phyloP scores from a whole-genome alignment of 2,113 vertebrate genomes.

The Pelobates fuscus region DNA sequence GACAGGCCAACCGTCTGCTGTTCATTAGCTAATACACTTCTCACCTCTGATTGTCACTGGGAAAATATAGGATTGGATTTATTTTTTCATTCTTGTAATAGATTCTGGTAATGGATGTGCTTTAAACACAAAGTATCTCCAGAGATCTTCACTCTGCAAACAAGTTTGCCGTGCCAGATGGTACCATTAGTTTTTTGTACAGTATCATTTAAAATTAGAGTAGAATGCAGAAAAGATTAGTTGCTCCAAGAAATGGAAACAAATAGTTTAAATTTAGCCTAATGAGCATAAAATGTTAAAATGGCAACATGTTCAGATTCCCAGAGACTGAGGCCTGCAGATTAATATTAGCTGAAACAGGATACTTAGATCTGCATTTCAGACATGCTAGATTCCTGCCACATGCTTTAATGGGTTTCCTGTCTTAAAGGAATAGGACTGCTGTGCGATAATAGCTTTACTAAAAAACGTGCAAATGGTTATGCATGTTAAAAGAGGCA shows the following conservation, averaged over 20 bases:
- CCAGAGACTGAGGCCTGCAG: not conserved
- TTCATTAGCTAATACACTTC: conserved; percentile 27
- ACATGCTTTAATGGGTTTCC: too few relatives aligned
- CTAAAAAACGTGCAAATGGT: too few relatives aligned
- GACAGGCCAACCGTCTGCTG: conserved; percentile 1
- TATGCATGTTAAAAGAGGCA: too few relatives aligned
- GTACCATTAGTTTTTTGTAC: conserved; percentile 32
- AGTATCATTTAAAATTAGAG: conserved; percentile 28
- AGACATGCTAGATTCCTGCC: too few relatives aligned
- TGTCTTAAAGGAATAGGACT: too few relatives aligned
- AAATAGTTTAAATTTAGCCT: not conserved
- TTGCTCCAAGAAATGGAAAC: not conserved
- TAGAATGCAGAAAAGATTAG: conserved; percentile 2
- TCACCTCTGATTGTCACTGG: conserved; percentile 20
- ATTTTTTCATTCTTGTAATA: conserved; percentile 24
- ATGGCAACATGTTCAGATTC: not conserved
- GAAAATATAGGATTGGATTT: conserved; percentile 21
- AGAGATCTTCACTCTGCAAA: conserved; percentile 39
- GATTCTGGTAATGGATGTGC: conserved; percentile 26
- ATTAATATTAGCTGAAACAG: not conserved
- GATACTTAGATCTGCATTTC: too few relatives aligned
- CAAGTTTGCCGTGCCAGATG: conserved; percentile 38
- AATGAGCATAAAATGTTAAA: not conserved
- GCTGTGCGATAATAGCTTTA: too few relatives aligned
- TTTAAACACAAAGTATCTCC: conserved; percentile 29